A percentile compares a stretch with the other conserved stretches of the same genome.
Evolutionary conservation across 2,797 vertebrate genomes (phyloP).

Genomic region (Myotis pilosus): DNA sequence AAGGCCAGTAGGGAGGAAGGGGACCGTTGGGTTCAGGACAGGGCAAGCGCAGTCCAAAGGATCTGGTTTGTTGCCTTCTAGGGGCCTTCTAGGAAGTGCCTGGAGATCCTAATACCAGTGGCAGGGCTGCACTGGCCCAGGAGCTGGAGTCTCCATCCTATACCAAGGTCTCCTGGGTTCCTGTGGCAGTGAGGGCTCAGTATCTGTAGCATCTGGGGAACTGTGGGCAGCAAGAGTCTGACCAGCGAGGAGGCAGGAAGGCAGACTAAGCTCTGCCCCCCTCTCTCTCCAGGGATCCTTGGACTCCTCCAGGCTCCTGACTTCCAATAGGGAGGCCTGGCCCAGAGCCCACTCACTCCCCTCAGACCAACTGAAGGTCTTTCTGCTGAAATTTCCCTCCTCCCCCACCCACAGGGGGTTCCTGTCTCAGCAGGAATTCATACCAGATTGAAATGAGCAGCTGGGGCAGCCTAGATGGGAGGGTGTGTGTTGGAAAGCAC

Average conservation of each 20-base stretch:
- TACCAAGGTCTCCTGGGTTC: background rate
- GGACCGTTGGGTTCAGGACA: background rate
- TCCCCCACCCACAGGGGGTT: constrained; percentile 41
- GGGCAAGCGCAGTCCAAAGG: background rate
- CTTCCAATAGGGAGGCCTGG: constrained; percentile 43
- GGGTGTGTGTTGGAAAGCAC: background rate
- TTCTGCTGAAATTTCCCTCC: constrained; percentile 3
- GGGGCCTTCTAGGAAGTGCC: background rate
- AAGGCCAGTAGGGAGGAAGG: background rate
- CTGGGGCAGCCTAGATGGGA: constrained; percentile 50
- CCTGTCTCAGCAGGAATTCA: constrained; percentile 71
- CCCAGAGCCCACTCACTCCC: background rate
- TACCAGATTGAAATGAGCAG: constrained; percentile 62
- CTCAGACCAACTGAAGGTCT: constrained; percentile 40
- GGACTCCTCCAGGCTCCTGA: background rate
- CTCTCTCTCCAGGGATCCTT: background rate
- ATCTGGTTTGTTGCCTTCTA: background rate
- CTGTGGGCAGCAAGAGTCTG: background rate
- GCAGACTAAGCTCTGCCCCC: background rate
- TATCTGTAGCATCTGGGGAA: background rate
- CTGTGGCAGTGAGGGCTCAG: background rate
- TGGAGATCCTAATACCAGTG: background rate
- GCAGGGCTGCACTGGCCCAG: background rate
- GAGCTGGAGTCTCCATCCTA: background rate
- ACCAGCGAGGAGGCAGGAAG: background rate